Evolutionary conservation across 2,113 vertebrate genomes (phyloP), one percentile per base, ranked within the genome.

Genomic region (Ceratotherium simum): DNA sequence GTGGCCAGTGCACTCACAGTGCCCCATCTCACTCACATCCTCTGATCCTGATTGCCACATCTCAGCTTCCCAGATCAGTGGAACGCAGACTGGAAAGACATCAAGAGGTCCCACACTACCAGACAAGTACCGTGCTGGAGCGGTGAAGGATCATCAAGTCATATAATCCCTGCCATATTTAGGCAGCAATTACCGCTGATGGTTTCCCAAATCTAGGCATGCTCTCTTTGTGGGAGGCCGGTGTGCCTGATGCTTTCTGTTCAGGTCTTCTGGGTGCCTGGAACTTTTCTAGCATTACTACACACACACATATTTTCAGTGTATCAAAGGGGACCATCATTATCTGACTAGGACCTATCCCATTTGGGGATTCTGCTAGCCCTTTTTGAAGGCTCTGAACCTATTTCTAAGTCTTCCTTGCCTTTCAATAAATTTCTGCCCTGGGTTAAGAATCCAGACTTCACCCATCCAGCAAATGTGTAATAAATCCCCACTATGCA

Each of bases 401-500:
- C 23, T 82, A 51, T 60, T 94, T 90, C 54, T 91, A 90, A 58
- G 48, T 69, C 27, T 58, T 70, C 21, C 17, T 39, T 67, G 16
- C 39, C 86, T 67, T 86, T 79, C 21, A 69, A 27, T 42, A 83
- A 93, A 73, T 20, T 78, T 92, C 46, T 82, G 6, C 42, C 23
- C 62, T 91, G 91, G 65, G 23, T n/a, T 60, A 89, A 76, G 6
- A 79, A 81, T 76, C 33, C 23, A 96, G 48, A 75, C 56, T 93
- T 83, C 21, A 82, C 36, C 51, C 14, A 83, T 25, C 65, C 48
- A 91, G 58, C 54, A 90, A 95, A 88, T 70, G n/a, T 25, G 0
- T 58, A 81, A 60, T 14, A 25, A 88, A 75, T 36, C 76, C n/a
- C 16, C 48, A 54, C 65, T 20, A 6, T 8, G 23, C 6, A 18